Base-by-base conservation (phyloP, 2,797 vertebrate species). In the Danio aesculapii region DNA sequence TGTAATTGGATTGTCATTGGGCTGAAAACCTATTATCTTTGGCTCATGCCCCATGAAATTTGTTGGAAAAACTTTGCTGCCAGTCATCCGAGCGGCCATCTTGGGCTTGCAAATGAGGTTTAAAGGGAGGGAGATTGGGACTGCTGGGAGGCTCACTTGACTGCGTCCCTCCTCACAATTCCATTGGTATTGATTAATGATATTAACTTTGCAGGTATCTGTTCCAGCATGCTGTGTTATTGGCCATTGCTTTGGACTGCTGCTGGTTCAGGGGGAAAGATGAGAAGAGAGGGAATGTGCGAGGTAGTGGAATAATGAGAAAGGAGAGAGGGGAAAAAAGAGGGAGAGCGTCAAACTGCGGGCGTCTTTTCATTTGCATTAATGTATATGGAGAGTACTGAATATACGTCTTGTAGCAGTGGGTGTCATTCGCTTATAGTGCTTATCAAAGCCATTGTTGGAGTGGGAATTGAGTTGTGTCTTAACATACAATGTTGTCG, bases 1-100 rank as follows among this genome's bases (percentile, higher is more conserved):
- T 95, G 98, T 99, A 99, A 99, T 99, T 99, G 98, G 97, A 99
- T 99, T 99, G 98, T 99, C 98, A 98, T 99, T 98, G 97, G 97
- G 97, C 98, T 99, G 98, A 99, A 99, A 99, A 99, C 97, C 98
- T 99, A 99, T 99, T 99, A 99, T 99, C 98, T 99, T 99, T 98
- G 97, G 98, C 99, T 99, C 98, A 99, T 98, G 98, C 98, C 98
- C 97, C 98, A 99, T 99, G 98, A 99, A 99, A 99, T 99, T 98
- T 98, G 97, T 98, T 99, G 96, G 97, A 99, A 97, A 98, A 99
- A 99, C 97, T 99, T 99, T 97, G 97, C 97, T 97, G 97, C 96
- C 95, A 97, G 95, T 99, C 97, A 98, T 99, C 98, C 97, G 96
- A 97, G 95, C 95, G 94, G 97, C 97, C 98, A 99, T 98, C 96